These are phyloP conservation scores for Lepisosteus osseus DNA, from an alignment of 2,113 vertebrate species.

Conservation along the genomic window DNA sequence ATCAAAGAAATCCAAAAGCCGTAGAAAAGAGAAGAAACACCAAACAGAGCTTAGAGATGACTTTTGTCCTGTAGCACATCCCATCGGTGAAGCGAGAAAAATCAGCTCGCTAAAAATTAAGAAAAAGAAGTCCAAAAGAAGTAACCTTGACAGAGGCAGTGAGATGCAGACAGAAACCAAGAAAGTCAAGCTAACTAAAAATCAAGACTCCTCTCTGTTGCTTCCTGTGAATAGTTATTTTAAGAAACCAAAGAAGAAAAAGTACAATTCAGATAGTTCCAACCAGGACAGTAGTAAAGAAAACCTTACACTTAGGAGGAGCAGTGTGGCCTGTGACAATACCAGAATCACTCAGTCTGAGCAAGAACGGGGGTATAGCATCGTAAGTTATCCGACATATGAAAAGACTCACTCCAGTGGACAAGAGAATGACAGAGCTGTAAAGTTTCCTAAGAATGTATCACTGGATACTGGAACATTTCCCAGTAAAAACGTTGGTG, in stretches of 20 bases:
- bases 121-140: too few species aligned
- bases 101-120: not conserved
- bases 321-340: not conserved
- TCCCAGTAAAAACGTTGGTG: not conserved
- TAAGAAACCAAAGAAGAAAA: too few species aligned
- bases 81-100: not conserved
- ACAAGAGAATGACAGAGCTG: not conserved
- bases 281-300: too few species aligned
- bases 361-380: not conserved
- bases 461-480: not conserved
- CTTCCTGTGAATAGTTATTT: too few species aligned
- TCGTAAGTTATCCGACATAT: not conserved
- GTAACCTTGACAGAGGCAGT: too few species aligned
- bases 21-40: not conserved
- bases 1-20: conserved; percentile 13
- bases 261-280: too few species aligned
- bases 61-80: not conserved
- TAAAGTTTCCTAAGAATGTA: not conserved
- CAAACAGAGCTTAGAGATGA: not conserved
- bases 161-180: too few species aligned
- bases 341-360: not conserved
- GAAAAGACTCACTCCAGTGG: not conserved
- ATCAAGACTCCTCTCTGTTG: too few species aligned
- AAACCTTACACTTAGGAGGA: not conserved
- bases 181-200: too few species aligned